These are phyloP conservation scores for Monomorium pharaonis DNA, from an alignment of 1,140 invertebrate genomes.

Conservation along the genomic window DNA sequence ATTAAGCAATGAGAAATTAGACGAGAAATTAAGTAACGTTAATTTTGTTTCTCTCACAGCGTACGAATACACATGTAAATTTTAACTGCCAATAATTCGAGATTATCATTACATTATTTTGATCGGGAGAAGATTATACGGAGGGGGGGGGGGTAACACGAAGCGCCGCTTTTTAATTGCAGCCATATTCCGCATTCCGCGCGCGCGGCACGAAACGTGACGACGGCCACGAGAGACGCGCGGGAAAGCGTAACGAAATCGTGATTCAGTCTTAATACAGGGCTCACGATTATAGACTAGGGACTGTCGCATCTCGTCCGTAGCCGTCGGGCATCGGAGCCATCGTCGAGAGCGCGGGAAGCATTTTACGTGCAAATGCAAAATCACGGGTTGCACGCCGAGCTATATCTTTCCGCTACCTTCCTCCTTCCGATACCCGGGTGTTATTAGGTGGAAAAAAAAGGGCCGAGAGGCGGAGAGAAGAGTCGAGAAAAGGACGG, in stretches of 20 bases:
- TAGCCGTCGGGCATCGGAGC: slow-evolving; percentile 1
- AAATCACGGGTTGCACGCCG: slow-evolving; percentile 17
- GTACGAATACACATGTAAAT: neutral
- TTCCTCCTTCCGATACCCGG: neutral
- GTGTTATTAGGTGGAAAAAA: slow-evolving; percentile 5
- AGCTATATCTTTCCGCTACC: neutral
- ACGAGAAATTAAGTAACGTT: neutral
- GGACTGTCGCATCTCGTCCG: slow-evolving; percentile 5
- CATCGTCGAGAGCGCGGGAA: neutral
- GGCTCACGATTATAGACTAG: slow-evolving; percentile 18
- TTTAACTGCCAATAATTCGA: neutral
- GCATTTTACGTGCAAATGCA: slow-evolving; percentile 49
- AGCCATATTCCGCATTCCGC: neutral
- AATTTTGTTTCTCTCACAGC: neutral
- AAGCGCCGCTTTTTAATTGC: neutral
- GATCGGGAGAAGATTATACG: neutral
- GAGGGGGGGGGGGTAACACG: no score
- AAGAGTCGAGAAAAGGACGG: neutral
- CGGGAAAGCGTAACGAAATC: slow-evolving; percentile 41
- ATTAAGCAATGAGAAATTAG: neutral
- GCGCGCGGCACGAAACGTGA: slow-evolving; percentile 30
- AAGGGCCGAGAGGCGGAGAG: neutral
- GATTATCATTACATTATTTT: neutral
- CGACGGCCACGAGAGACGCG: neutral
- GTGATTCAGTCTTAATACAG: slow-evolving; percentile 23